These are phyloP conservation scores for Thripadectes ignobilis DNA, from an alignment of 2,797 vertebrate genomes.

Conservation along the genomic window DNA sequence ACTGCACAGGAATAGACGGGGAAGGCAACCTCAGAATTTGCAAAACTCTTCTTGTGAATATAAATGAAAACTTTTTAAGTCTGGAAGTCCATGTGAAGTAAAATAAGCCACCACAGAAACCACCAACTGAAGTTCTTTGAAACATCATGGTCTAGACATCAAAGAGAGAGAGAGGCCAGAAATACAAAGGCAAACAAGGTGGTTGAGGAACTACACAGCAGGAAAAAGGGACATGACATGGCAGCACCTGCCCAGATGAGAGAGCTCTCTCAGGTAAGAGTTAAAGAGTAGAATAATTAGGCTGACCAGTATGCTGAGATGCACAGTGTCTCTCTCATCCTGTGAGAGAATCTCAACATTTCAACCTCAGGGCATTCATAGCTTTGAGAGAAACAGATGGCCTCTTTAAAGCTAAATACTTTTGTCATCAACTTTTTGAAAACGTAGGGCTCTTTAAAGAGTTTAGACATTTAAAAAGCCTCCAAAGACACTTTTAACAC, in stretches of 20 bases:
- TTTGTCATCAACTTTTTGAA: background rate
- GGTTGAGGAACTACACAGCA: background rate
- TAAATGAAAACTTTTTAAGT: background rate
- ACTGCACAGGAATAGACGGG: background rate
- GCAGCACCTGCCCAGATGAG: background rate
- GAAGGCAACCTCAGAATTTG: background rate
- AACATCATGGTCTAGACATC: background rate
- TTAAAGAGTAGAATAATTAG: background rate
- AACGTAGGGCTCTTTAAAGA: background rate
- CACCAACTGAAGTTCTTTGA: background rate
- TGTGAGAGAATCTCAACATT: background rate
- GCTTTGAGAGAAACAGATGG: background rate
- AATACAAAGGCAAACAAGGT: background rate
- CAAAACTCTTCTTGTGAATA: background rate
- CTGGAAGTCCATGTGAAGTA: background rate
- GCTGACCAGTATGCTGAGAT: background rate
- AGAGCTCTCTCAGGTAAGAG: background rate
- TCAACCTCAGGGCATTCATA: background rate
- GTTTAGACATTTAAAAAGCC: background rate
- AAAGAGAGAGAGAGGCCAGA: background rate
- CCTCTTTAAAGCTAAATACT: background rate
- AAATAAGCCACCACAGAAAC: background rate
- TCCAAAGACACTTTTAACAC: background rate
- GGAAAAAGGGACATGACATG: background rate
- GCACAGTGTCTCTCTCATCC: background rate